Base-by-base conservation (phyloP, 2,888 invertebrate genomes). In the Branchellion lobata region DNA sequence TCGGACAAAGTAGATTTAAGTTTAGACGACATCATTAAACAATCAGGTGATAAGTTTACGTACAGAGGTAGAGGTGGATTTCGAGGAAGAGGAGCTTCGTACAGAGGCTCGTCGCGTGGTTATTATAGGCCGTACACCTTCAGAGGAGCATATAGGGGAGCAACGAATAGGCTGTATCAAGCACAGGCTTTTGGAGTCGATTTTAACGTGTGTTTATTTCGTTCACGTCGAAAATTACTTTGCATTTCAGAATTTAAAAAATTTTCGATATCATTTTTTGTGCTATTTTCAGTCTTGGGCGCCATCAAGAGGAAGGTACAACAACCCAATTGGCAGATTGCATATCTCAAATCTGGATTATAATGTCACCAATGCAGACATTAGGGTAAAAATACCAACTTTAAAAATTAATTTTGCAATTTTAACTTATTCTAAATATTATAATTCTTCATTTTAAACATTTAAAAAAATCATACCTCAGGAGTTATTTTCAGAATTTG, bases 1-100 rank as follows among this genome's bases (percentile, higher is more conserved):
- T 75, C 53, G 11, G 75, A 75, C 11, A 75, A 75, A 53, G 75
- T 53, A 47, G 75, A 75, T 75, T 51, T 75, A 53, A 75, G 75
- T 75, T 51, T 75, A 31, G 75, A 75, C 51, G 75, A 75, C 51
- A 75, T 75, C 24, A 75, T 75, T 14, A 75, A 51, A 40, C 75
- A 75, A 31, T 53, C 75, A 18, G 75, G 29, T 8, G 33, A 29
- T 53, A 31, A 31, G 51, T 75, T 75, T 33, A 53, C 27, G 14
- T 31, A 31, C 1, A 27, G 75, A 51, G 75, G 75, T 11, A 75
- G 75, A 53, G 51, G 75, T 57, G 21, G n/a, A 29, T 31, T 47
- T 18, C 47, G 53, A 75, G 75, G 75, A n/a, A 75, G 75, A 53
- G 75, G 75, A 1, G 29, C 24, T 36, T n/a, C 24, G 5, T 40